A percentile compares a stretch with the other conserved stretches of the same genome.
These are phyloP conservation scores for Muscicapa adusta DNA, from an alignment of 2,113 vertebrate species.

Conservation along the genomic window DNA sequence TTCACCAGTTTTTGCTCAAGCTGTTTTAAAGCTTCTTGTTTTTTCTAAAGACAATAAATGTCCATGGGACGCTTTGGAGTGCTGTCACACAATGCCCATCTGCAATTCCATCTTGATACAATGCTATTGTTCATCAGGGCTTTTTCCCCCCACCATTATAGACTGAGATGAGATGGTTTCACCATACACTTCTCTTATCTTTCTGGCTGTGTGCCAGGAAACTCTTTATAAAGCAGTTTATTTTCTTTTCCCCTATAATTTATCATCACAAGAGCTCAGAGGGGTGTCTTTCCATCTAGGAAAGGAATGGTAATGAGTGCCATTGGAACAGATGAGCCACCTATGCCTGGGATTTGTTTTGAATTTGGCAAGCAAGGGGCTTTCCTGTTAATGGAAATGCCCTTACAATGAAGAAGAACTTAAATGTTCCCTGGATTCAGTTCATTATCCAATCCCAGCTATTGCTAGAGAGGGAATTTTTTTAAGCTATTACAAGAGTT, in stretches of 20 bases:
- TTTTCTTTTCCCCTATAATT: neutral
- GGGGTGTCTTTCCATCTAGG: neutral
- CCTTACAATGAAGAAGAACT: neutral
- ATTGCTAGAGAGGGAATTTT: neutral
- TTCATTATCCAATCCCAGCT: neutral
- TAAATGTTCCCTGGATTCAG: neutral
- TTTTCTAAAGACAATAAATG: neutral
- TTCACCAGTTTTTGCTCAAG: neutral
- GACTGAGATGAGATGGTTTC: neutral
- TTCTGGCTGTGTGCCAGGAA: neutral
- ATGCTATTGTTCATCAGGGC: fast-evolving
- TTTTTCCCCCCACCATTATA: neutral
- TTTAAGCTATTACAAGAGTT: neutral
- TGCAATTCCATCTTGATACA: fast-evolving
- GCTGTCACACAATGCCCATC: neutral
- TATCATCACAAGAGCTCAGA: neutral
- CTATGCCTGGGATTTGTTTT: neutral
- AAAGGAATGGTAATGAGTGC: neutral
- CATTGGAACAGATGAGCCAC: neutral
- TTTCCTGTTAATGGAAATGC: neutral
- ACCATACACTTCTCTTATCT: neutral
- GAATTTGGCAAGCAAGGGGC: neutral
- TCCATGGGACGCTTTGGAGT: neutral
- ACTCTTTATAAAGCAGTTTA: neutral
- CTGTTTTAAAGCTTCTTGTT: neutral